Evolutionary conservation across 2,888 invertebrate species (phyloP).

Genomic region (Auanema sp.): DNA sequence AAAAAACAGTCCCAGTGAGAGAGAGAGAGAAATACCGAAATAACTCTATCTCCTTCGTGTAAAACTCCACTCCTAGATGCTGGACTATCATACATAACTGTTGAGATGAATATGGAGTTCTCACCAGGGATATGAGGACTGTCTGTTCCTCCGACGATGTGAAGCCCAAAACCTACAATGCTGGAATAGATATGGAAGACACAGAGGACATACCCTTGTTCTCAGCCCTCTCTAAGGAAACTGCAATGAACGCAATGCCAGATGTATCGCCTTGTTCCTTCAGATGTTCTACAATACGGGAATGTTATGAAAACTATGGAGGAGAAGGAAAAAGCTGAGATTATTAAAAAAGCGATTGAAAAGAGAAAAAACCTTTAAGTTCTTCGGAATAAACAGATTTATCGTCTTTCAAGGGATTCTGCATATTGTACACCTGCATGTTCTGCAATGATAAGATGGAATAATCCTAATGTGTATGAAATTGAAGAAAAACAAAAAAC

Average conservation of each 20-base stretch:
- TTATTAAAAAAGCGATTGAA: too few species aligned
- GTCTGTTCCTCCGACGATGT: conserved; percentile 12
- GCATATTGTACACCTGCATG: too few species aligned
- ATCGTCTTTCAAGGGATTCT: too few species aligned
- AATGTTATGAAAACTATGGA: too few species aligned
- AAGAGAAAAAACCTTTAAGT: too few species aligned
- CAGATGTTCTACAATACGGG: too few species aligned
- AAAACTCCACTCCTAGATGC: conserved; percentile 4
- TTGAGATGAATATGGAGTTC: conserved; percentile 11
- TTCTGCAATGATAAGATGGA: too few species aligned
- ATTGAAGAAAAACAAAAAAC: too few species aligned
- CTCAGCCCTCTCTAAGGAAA: not conserved
- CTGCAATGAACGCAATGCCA: not conserved
- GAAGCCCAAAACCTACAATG: conserved; percentile 11
- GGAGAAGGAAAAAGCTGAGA: too few species aligned
- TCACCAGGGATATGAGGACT: conserved; percentile 11
- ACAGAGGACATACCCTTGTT: not conserved
- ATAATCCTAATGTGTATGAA: too few species aligned
- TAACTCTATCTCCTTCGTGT: conserved; percentile 10
- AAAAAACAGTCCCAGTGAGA: too few species aligned
- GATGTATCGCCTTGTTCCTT: not conserved
- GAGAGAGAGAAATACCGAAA: conserved; percentile 4
- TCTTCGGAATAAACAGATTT: too few species aligned
- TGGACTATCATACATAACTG: conserved; percentile 5
- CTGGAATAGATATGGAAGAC: not conserved